These are phyloP conservation scores for Ornithoptera priamus DNA, from an alignment of 2,888 invertebrate species.

Conservation along the genomic window DNA sequence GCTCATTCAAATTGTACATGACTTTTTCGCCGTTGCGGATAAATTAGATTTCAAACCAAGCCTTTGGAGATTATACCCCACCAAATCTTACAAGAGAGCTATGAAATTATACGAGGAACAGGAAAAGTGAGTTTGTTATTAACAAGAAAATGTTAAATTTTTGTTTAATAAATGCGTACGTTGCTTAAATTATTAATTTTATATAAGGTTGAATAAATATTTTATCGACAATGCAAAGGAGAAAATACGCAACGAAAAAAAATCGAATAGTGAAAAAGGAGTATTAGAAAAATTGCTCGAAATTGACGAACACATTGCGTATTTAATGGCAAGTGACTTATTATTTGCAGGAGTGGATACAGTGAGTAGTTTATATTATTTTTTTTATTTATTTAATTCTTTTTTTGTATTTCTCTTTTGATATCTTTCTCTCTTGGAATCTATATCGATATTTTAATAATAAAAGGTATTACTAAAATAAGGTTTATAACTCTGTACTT, in stretches of 20 bases:
- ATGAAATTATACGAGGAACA: constrained; percentile 56
- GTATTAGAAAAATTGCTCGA: constrained; percentile 81
- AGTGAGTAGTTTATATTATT: constrained; percentile 55
- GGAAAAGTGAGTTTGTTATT: constrained; percentile 45
- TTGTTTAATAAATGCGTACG: not conserved
- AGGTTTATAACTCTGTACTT: too few relatives aligned
- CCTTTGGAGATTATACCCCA: constrained; percentile 50
- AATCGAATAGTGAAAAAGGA: constrained; percentile 62
- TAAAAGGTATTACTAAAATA: too few relatives aligned
- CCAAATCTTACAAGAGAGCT: constrained; percentile 48
- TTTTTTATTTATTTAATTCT: not conserved
- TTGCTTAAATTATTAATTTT: constrained; percentile 1
- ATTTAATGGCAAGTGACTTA: constrained; percentile 83
- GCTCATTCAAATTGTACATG: constrained; percentile 57
- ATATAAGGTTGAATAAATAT: constrained; percentile 43
- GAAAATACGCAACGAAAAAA: constrained; percentile 38
- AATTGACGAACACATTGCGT: constrained; percentile 78
- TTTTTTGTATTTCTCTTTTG: not conserved
- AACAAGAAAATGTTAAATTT: not conserved
- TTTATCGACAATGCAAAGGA: constrained; percentile 47
- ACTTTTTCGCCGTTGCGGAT: constrained; percentile 44
- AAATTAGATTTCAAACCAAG: constrained; percentile 55
- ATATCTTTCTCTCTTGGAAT: not conserved
- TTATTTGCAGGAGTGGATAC: constrained; percentile 84
- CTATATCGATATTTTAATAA: too few relatives aligned